These are phyloP conservation scores for Pseudochirops corinnae DNA, from an alignment of 2,797 vertebrate species.

Conservation along the genomic window DNA sequence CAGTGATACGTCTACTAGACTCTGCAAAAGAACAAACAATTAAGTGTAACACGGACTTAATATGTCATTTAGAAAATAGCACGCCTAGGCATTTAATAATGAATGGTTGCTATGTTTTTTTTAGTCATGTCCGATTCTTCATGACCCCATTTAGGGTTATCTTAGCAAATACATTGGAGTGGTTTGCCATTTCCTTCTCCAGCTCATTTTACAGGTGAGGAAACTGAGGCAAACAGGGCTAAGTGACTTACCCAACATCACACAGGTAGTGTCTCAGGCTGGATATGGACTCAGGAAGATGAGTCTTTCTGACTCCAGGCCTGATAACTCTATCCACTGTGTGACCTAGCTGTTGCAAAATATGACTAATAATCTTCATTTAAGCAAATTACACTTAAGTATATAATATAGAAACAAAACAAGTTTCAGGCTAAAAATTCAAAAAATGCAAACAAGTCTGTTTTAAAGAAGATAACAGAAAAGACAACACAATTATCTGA, in stretches of 20 bases:
- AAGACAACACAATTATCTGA: not conserved
- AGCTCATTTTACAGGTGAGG: not conserved
- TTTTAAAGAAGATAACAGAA: not conserved
- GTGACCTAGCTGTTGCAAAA: not conserved
- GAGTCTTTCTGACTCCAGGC: not conserved
- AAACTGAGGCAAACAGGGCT: not conserved
- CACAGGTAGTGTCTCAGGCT: not conserved
- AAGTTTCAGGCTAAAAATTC: not conserved
- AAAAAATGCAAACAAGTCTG: not conserved
- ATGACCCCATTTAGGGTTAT: not conserved
- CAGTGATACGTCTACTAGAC: slow-evolving; percentile 91
- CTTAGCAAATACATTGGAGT: not conserved
- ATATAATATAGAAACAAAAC: not conserved
- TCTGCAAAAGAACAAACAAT: slow-evolving; percentile 84
- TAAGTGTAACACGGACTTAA: slow-evolving; percentile 1
- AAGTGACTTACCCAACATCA: not conserved
- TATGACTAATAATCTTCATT: not conserved
- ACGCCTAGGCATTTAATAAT: not conserved
- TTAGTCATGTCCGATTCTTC: not conserved
- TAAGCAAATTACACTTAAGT: not conserved
- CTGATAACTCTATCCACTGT: not conserved
- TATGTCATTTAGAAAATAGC: not conserved
- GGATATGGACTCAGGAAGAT: not conserved
- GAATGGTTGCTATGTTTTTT: not conserved
- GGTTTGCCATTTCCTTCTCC: not conserved